Conservation (phyloP, 2,888 invertebrate genomes). For the Hartigia nigra region DNA sequence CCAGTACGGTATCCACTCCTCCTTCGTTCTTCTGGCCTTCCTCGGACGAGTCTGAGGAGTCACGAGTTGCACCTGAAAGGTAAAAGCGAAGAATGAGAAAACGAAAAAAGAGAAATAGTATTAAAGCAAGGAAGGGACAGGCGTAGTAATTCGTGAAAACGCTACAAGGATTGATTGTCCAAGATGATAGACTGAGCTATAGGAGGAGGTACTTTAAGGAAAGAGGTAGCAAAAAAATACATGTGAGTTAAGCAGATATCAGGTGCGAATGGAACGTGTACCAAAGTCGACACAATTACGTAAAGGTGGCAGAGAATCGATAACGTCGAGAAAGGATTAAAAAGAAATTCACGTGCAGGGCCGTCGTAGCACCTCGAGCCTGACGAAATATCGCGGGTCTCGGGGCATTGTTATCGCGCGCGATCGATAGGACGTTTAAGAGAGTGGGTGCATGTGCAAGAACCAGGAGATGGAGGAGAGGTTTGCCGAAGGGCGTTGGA, state of each 20-base stretch:
- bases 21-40: slow-evolving; percentile 27
- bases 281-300: neutral
- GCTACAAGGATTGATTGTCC: neutral
- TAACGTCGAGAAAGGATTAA: slow-evolving; percentile 22
- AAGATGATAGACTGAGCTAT: neutral
- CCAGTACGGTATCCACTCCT: slow-evolving; percentile 39
- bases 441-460: neutral
- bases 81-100: slow-evolving; percentile 12
- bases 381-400: slow-evolving; percentile 26
- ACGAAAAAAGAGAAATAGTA: neutral
- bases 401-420: slow-evolving; percentile 17
- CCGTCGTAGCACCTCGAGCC: slow-evolving; percentile 1
- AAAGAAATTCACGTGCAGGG: neutral
- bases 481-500: slow-evolving; percentile 5
- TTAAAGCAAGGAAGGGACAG: neutral
- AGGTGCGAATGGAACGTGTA: neutral
- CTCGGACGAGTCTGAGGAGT: slow-evolving; percentile 32
- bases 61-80: slow-evolving; percentile 38
- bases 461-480: neutral
- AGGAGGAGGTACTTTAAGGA: neutral
- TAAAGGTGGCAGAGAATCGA: slow-evolving; percentile 15
- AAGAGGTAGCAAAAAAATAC: neutral
- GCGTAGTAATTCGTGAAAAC: neutral
- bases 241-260: neutral
- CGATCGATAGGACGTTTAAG: slow-evolving; percentile 26